Conservation (phyloP, 2,888 invertebrate genomes). For the Scaptomyza parva region DNA sequence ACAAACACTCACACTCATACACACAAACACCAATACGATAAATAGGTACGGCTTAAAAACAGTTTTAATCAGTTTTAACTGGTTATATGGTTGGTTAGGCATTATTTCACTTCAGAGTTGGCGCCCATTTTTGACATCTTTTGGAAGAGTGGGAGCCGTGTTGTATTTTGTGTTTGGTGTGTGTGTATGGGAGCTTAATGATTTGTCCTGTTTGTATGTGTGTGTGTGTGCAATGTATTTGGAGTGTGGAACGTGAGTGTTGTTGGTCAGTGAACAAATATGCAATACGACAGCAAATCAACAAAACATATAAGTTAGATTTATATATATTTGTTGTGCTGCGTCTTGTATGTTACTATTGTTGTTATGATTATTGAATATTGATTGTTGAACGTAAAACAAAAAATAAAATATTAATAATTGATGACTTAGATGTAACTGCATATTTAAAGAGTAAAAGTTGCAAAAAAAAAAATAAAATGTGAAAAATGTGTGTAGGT, state of each 20-base stretch:
- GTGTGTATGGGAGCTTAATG: background rate
- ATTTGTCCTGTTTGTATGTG: background rate
- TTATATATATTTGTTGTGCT: background rate
- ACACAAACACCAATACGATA: background rate
- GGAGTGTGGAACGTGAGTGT: background rate
- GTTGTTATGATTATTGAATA: too few relatives aligned
- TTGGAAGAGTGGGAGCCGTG: background rate
- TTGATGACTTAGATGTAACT: slow-evolving; percentile 17
- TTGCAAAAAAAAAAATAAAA: background rate
- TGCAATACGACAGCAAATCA: background rate
- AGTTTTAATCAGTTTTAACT: background rate
- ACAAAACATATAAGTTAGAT: background rate
- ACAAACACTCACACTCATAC: background rate
- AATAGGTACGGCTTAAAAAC: background rate
- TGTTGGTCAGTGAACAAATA: background rate
- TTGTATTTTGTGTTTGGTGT: background rate
- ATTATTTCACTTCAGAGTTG: background rate
- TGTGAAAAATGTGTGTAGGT: background rate
- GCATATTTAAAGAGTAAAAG: background rate
- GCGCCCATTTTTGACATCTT: background rate
- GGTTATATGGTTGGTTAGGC: background rate
- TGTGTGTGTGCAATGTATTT: background rate
- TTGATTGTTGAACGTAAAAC: background rate
- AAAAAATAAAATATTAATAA: background rate
- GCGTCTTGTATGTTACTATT: background rate